Conservation (phyloP, 2,797 vertebrate genomes). For the Furcifer pardalis region DNA sequence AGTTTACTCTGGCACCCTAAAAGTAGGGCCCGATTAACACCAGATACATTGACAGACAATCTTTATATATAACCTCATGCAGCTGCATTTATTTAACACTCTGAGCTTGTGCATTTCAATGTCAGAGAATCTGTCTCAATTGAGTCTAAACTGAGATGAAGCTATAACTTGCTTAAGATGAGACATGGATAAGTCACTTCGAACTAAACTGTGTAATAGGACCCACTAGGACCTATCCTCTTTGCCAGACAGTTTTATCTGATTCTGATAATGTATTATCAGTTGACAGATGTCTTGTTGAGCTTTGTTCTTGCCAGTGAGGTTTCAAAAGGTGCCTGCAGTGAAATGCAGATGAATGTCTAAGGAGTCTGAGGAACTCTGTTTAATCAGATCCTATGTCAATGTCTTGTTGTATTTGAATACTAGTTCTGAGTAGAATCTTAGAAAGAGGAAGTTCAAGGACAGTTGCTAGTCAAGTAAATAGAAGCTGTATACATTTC, state of each 20-base stretch:
- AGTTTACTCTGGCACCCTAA: no score
- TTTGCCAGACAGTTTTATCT: conserved; percentile 53
- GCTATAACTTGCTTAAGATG: conserved; percentile 51
- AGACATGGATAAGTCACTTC: conserved; percentile 49
- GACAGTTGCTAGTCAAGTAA: conserved; percentile 30
- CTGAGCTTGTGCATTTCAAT: rapidly evolving
- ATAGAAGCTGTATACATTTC: background rate
- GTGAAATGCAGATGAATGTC: conserved; percentile 33
- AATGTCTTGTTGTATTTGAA: conserved; percentile 31
- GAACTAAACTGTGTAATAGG: conserved; percentile 1
- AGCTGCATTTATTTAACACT: background rate
- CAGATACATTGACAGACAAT: background rate
- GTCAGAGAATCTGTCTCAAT: conserved; percentile 47
- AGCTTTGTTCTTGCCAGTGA: conserved; percentile 48
- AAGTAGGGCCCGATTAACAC: no score
- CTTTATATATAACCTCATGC: conserved; percentile 28
- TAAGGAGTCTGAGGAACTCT: conserved; percentile 31
- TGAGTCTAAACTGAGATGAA: conserved; percentile 64
- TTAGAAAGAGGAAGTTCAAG: conserved; percentile 34
- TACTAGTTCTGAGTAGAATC: background rate
- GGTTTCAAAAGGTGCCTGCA: conserved; percentile 47
- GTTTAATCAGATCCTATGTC: conserved; percentile 36
- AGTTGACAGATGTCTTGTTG: conserved; percentile 49
- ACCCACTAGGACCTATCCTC: conserved; percentile 30
- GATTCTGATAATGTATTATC: conserved; percentile 55